Base-by-base conservation (phyloP, 2,113 vertebrate genomes). In the Cephalopholis sonnerati region DNA sequence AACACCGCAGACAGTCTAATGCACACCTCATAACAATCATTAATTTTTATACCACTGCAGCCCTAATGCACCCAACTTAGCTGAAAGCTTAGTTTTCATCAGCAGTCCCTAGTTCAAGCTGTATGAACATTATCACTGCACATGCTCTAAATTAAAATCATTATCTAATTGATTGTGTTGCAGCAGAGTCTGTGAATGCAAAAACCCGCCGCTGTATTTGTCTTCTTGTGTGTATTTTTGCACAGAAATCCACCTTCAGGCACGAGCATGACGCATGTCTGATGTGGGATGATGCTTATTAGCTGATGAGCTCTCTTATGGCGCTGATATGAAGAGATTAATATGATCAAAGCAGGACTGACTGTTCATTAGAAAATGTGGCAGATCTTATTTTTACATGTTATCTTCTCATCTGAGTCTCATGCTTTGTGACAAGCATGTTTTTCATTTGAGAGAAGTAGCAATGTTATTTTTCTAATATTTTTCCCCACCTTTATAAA, bases 81-180 rank as follows among this genome's bases (percentile, higher is more conserved):
- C 41, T 44, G 41, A 44, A 44, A 44, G 41, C 9, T 12, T 44
- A 11, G 11, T 12, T 44, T 44, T 44, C 41, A 12, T 44, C 41
- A 11, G 41, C 41, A 44, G 41, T 44, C 41, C 41, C 41, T 44
- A 11, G 41, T 44, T 12, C 2, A 17, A 63, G 1, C 13, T 54
- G 24, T 25, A 39, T 1, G 5, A 46, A 44, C 15, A 9, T 24
- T 57, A 46, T 51, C 17, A n/a, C 29, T 41, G 53, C 17, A 51
- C 11, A 9, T 41, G 46, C 6, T 53, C 58, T 32, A n/a, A 79
- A 46, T 55, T 16, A 20, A 16, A 69, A 64, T 13, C 15, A 41
- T 71, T 24, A 24, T 55, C 12, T 39, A 17, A 79, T 7, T 58
- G 25, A 70, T 70, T 57, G 36, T 44, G 18, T 62, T 64, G n/a